Base-by-base conservation (phyloP, 2,113 vertebrate genomes). In the Jacana jacana region DNA sequence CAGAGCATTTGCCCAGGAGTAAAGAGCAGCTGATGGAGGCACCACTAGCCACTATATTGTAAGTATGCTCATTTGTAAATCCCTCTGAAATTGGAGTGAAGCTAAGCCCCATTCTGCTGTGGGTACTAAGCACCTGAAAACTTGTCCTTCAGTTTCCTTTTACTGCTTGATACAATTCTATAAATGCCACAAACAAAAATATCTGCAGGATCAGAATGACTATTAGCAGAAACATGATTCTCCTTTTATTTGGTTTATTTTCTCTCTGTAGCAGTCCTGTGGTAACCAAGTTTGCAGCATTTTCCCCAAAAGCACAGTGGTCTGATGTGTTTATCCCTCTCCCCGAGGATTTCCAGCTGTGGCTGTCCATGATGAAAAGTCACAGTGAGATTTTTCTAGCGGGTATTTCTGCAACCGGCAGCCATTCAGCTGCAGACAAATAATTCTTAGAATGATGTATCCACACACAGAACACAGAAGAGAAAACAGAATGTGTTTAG, bases 221-320 rank as follows among this genome's bases (percentile, higher is more conserved):
- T 86, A 1, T 70, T 44, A 73, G 75, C 54, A 77, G 70, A 86
- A 79, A 64, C 49, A n/a, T 57, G 69, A 64, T 33, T 75, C 44
- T 73, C 57, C 42, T 92, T 91, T 90, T 83, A 82, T 70, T 93
- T 81, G 27, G 35, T 54, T 78, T 63, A 49, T 92, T 94, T 93
- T 81, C 79, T 91, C 11, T 65, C 40, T 80, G 2, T 17, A 70
- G 24, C 25, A 54, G 37, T 78, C 64, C 30, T 73, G 23, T 46
- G 48, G 31, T 88, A 93, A 93, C 93, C 68, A 88, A 70, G n/a
- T 86, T 82, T 46, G 49, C 78, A 85, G 31, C 28, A 7, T 82
- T 85, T 85, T 33, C 49, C 49, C 58, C 60, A 75, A 27, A 82
- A 77, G 58, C 54, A 48, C 54, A 86, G 70, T 39, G 37, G 78